Conservation (phyloP, 2,113 vertebrate species). For the Myiopsitta monachus region DNA sequence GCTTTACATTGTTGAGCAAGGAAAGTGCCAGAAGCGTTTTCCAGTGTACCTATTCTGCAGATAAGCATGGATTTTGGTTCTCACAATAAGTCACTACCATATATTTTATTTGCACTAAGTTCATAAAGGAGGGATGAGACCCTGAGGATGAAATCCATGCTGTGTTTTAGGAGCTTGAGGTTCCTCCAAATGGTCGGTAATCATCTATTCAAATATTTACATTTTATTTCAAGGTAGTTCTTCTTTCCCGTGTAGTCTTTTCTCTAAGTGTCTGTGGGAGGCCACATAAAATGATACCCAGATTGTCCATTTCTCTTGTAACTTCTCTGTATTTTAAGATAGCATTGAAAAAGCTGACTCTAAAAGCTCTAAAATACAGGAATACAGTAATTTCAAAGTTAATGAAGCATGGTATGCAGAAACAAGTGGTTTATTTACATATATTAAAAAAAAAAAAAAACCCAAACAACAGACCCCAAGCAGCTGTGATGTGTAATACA, state of each 20-base stretch:
- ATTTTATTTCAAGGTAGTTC: background rate
- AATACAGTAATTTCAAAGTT: background rate
- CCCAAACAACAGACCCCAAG: background rate
- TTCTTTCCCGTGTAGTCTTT: background rate
- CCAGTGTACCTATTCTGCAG: background rate
- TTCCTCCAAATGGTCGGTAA: background rate
- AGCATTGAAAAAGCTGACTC: background rate
- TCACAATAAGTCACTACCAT: background rate
- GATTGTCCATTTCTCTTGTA: background rate
- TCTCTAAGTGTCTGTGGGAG: background rate
- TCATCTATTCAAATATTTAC: background rate
- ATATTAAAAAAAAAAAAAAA: fast-evolving
- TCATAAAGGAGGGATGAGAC: background rate
- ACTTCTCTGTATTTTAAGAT: background rate
- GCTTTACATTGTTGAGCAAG: background rate
- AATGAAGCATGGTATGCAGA: background rate
- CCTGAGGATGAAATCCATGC: background rate
- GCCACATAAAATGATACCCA: background rate
- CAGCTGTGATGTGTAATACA: background rate
- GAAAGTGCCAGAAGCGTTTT: background rate
- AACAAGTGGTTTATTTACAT: background rate
- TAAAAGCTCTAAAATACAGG: background rate
- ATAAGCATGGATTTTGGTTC: background rate
- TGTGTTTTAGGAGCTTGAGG: background rate
- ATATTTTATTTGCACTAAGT: background rate